These are phyloP conservation scores for Scomber japonicus DNA, from an alignment of 2,113 vertebrate genomes.

Conservation along the genomic window DNA sequence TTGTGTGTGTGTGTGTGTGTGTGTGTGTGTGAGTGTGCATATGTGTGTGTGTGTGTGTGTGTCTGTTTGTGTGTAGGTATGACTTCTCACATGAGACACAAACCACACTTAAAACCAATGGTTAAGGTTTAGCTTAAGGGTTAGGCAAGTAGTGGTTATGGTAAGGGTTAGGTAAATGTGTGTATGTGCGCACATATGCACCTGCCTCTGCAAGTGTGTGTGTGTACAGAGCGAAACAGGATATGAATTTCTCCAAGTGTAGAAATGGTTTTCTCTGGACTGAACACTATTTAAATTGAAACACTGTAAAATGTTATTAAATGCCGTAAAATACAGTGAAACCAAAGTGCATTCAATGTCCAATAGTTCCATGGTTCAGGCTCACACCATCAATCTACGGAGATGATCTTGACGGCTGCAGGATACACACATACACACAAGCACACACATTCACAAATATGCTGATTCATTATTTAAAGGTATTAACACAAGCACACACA, in stretches of 20 bases:
- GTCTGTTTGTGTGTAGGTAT: background rate
- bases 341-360: slow-evolving; percentile 47
- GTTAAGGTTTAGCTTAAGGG: too few species aligned
- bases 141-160: too few species aligned
- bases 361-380: slow-evolving; percentile 46
- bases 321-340: slow-evolving; percentile 61
- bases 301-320: slow-evolving; percentile 64
- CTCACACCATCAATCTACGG: slow-evolving; percentile 61
- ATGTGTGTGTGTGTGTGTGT: background rate
- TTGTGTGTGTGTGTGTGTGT: background rate
- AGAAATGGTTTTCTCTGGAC: slow-evolving; percentile 70
- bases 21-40: background rate
- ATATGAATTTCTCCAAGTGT: slow-evolving; percentile 54
- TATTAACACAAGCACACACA: slow-evolving; percentile 27
- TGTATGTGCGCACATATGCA: slow-evolving; percentile 19
- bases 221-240: slow-evolving; percentile 1
- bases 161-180: slow-evolving; percentile 9
- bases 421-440: slow-evolving; percentile 10
- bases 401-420: slow-evolving; percentile 54
- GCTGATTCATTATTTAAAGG: slow-evolving; percentile 16
- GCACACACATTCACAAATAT: slow-evolving; percentile 13
- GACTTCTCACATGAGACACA: too few species aligned
- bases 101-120: too few species aligned
- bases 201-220: slow-evolving; percentile 6
- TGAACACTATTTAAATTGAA: slow-evolving; percentile 72